Evolutionary conservation across 2,888 invertebrate genomes (phyloP).

Genomic region (Apamea sordens): DNA sequence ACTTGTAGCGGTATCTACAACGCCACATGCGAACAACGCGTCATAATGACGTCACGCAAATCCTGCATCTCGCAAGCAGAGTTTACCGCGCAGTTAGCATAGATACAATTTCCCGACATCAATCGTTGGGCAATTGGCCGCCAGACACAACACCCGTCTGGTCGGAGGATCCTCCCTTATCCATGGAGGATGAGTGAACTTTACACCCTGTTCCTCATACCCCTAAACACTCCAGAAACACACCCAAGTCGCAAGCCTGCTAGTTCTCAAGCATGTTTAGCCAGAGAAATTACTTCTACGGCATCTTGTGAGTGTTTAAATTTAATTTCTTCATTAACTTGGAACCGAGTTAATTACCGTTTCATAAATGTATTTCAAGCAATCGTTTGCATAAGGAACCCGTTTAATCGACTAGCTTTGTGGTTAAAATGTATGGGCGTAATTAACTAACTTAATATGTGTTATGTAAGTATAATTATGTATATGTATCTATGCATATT

Average conservation of each 20-base stretch:
- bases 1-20: too few relatives aligned
- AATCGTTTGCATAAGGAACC: not conserved
- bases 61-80: too few relatives aligned
- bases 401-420: conserved; percentile 23
- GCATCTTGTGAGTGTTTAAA: conserved; percentile 15
- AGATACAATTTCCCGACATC: too few relatives aligned
- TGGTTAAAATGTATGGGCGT: conserved; percentile 2
- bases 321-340: conserved; percentile 32
- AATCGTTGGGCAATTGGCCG: too few relatives aligned
- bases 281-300: conserved; percentile 12
- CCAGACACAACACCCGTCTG: too few relatives aligned
- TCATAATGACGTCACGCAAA: too few relatives aligned
- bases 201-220: too few relatives aligned
- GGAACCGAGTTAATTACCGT: conserved; percentile 39
- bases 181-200: too few relatives aligned
- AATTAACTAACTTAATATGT: conserved; percentile 30
- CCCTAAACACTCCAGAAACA: not conserved
- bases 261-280: conserved; percentile 21
- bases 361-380: conserved; percentile 36
- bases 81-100: too few relatives aligned
- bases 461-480: not conserved
- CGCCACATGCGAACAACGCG: too few relatives aligned
- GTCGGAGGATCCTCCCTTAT: too few relatives aligned
- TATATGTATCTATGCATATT: too few relatives aligned
- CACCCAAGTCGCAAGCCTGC: not conserved